phyloP scores from a whole-genome alignment of 1,140 invertebrate species.

The Polypedilum vanderplanki region DNA sequence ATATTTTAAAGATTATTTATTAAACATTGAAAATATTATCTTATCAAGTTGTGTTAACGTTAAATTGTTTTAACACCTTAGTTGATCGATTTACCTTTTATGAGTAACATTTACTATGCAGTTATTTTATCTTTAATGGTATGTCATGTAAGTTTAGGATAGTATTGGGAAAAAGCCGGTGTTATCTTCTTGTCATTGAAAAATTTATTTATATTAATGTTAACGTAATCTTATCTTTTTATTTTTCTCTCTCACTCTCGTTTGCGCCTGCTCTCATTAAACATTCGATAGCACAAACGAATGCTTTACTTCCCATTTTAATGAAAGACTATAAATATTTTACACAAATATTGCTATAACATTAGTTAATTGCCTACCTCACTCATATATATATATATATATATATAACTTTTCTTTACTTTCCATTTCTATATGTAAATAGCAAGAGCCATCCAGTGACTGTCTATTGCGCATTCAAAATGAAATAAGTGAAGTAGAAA shows the following conservation, averaged over 20 bases:
- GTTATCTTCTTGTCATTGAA: no score
- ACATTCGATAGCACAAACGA: no score
- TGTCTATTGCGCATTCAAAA: slow-evolving; percentile 56
- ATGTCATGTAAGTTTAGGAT: no score
- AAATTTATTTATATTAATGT: no score
- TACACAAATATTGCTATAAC: not conserved
- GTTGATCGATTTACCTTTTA: not conserved
- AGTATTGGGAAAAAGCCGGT: no score
- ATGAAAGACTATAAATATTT: not conserved
- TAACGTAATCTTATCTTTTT: no score
- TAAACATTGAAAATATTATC: not conserved
- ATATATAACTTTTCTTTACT: slow-evolving; percentile 19
- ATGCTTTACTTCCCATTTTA: not conserved
- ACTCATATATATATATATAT: not conserved
- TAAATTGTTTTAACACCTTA: not conserved
- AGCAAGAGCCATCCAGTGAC: slow-evolving; percentile 40
- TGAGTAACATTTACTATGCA: no score
- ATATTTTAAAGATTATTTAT: slow-evolving; percentile 7
- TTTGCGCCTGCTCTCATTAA: no score
- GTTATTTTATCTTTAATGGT: no score
- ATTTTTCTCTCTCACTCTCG: no score
- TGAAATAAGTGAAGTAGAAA: slow-evolving; percentile 61
- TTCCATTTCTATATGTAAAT: slow-evolving; percentile 12
- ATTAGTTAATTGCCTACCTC: not conserved
- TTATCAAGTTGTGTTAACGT: not conserved